phyloP scores from a whole-genome alignment of 2,113 vertebrate genomes.

The Erythrocebus patas region DNA sequence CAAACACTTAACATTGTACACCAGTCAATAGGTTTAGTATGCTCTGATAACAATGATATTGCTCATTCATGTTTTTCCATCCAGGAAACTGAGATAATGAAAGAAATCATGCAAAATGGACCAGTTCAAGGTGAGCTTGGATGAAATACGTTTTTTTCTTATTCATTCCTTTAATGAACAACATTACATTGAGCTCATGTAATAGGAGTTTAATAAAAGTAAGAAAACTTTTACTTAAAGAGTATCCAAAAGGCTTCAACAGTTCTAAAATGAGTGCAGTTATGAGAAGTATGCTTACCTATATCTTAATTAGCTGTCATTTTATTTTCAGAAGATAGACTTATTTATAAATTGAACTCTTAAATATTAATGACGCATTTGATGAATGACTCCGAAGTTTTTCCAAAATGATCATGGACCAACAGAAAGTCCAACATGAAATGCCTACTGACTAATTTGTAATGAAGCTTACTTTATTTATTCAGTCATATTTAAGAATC shows the following conservation, averaged over 20 bases:
- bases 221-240: background rate
- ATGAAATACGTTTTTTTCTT: background rate
- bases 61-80: background rate
- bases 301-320: background rate
- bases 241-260: background rate
- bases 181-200: background rate
- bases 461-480: background rate
- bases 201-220: background rate
- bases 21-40: background rate
- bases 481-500: background rate
- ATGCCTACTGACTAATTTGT: background rate
- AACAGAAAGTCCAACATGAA: background rate
- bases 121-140: constrained; percentile 85
- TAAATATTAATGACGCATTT: background rate
- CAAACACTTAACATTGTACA: background rate
- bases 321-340: constrained; percentile 18
- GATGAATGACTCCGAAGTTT: background rate
- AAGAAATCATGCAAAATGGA: constrained; percentile 85
- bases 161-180: constrained; percentile 1
- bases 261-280: background rate
- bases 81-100: constrained; percentile 86
- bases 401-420: background rate
- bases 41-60: background rate
- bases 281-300: background rate
- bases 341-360: background rate